A percentile compares a stretch with the other conserved stretches of the same genome.
Evolutionary conservation across 2,113 vertebrate genomes (phyloP).

Genomic region (Lepus americanus): DNA sequence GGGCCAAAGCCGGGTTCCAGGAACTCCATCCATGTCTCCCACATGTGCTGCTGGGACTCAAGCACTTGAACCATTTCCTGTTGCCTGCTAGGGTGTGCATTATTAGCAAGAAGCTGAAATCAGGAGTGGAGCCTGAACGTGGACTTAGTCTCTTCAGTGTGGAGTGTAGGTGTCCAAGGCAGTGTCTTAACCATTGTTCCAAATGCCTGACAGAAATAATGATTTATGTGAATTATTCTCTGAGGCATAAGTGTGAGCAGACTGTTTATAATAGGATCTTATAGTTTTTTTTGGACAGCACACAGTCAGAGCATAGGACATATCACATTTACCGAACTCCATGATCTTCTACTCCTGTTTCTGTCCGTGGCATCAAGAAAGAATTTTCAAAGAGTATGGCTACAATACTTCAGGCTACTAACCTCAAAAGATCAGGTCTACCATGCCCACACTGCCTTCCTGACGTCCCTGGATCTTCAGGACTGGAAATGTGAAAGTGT

Average conservation of each 20-base stretch:
- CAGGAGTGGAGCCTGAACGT: no score
- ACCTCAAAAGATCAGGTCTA: background rate
- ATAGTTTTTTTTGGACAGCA: background rate
- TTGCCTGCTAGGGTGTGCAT: no score
- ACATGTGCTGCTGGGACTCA: no score
- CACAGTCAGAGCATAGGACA: background rate
- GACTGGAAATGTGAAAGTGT: background rate
- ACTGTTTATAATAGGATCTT: background rate
- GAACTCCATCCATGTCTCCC: no score
- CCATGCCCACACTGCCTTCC: fast-evolving
- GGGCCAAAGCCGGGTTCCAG: no score
- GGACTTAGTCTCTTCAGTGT: no score
- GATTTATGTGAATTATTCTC: background rate
- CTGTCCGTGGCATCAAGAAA: background rate
- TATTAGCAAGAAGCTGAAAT: no score
- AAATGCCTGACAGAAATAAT: no score
- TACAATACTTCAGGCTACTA: background rate
- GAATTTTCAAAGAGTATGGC: background rate
- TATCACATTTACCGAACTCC: background rate
- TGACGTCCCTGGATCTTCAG: background rate
- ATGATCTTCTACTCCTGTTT: background rate
- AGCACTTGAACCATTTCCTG: no score
- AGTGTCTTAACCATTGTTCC: no score
- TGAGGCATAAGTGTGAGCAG: background rate
- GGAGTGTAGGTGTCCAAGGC: no score